A percentile compares a stretch with the other conserved stretches of the same genome.
phyloP scores from a whole-genome alignment of 2,888 invertebrate species.

The Metalampra italica region DNA sequence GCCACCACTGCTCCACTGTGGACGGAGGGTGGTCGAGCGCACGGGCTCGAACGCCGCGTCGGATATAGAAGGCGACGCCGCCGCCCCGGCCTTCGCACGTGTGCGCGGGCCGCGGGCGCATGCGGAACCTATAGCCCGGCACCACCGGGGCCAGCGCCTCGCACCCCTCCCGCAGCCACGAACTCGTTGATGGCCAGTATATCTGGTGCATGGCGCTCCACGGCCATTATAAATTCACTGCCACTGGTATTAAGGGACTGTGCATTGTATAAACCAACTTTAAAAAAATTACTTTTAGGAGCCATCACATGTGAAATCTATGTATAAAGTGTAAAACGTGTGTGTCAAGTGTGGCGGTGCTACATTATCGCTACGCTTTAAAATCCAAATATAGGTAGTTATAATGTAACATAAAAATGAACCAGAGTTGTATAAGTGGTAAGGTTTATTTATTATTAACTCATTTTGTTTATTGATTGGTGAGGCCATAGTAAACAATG shows the following conservation, averaged over 20 bases:
- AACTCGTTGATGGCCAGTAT: slow-evolving; percentile 4
- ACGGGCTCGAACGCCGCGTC: background rate
- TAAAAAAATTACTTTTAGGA: background rate
- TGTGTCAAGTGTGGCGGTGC: slow-evolving; percentile 2
- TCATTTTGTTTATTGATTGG: no score
- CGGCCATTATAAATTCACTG: slow-evolving; percentile 5
- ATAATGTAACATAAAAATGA: no score
- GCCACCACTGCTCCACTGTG: background rate
- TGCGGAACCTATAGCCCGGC: slow-evolving; percentile 2
- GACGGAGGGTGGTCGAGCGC: background rate
- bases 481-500: no score
- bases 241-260: slow-evolving; percentile 3
- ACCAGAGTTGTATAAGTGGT: no score
- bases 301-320: background rate
- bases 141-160: background rate
- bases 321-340: background rate
- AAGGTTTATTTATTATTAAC: no score
- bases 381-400: no score
- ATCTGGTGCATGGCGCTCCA: slow-evolving; percentile 4
- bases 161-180: background rate
- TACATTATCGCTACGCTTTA: no score
- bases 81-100: slow-evolving; percentile 2
- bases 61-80: background rate
- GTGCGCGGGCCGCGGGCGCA: background rate
- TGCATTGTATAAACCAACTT: slow-evolving; percentile 5